phyloP scores from a whole-genome alignment of 2,888 invertebrate genomes.

The Drosophila imparisetae region DNA sequence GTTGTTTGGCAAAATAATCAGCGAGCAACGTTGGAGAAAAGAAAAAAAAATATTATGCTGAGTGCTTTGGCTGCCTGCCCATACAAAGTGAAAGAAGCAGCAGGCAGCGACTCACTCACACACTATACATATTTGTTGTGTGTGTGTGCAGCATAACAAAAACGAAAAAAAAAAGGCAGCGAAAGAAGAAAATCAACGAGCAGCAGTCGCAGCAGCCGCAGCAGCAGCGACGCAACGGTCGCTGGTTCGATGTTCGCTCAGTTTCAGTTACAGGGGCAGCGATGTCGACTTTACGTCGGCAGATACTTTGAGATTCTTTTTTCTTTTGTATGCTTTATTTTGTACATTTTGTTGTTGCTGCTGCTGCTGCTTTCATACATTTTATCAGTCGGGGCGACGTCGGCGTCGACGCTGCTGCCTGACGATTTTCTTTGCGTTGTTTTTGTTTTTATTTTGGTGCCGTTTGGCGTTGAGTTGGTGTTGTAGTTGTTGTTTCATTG shows the following conservation, averaged over 20 bases:
- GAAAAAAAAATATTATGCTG: slow-evolving; percentile 77
- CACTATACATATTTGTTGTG: slow-evolving; percentile 4
- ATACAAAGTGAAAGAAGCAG: slow-evolving; percentile 79
- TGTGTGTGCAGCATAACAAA: slow-evolving; percentile 55
- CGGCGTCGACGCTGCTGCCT: slow-evolving; percentile 50
- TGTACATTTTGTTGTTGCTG: slow-evolving; percentile 37
- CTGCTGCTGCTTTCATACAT: slow-evolving; percentile 71
- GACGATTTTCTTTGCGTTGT: slow-evolving; percentile 73
- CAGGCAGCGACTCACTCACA: slow-evolving; percentile 25
- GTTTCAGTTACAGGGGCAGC: slow-evolving; percentile 60
- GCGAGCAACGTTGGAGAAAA: slow-evolving; percentile 77
- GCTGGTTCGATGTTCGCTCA: slow-evolving; percentile 60
- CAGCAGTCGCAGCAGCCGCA: slow-evolving; percentile 23
- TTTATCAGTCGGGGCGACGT: slow-evolving; percentile 71
- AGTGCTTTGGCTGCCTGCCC: slow-evolving; percentile 81
- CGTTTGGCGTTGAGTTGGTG: slow-evolving; percentile 56
- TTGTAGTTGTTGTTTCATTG: slow-evolving; percentile 56
- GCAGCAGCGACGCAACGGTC: slow-evolving; percentile 35
- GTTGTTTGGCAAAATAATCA: slow-evolving; percentile 77
- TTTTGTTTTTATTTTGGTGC: slow-evolving; percentile 70
- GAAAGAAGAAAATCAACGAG: slow-evolving; percentile 66
- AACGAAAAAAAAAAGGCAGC: slow-evolving; percentile 68
- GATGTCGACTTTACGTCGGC: slow-evolving; percentile 61
- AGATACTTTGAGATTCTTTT: slow-evolving; percentile 77
- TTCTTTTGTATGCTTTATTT: slow-evolving; percentile 35